Evolutionary conservation across 2,113 vertebrate species (phyloP), one percentile per base, ranked within the genome.

Genomic region (Cyprinodon brontotheroides): DNA sequence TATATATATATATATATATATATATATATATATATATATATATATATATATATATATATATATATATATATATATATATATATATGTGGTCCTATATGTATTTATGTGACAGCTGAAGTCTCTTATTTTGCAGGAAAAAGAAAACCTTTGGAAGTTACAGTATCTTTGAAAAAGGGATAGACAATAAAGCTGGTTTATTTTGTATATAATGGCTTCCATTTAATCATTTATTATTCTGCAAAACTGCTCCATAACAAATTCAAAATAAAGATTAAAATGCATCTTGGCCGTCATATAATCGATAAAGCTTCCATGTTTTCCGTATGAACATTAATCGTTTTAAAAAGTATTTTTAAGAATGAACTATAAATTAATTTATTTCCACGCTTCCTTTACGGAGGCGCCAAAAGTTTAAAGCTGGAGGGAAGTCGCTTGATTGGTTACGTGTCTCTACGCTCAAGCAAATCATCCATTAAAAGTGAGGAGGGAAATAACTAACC

Each of bases 361-460:
- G n/a, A n/a, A 20, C 20, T n/a, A 8, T n/a, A 57, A 57, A 57
- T 68, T 0, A 64, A 22, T 53, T 57, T 10, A 65, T 72, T 70
- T 68, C 10, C 17, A n/a, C 50, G 53, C 20, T 0, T 0, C 1
- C 10, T 41, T 59, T 38, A 0, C 10, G 20, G 39, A 39, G 4
- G 74, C 90, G 89, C 89, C 87, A 80, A 89, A 86, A 36, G 1
- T 81, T 83, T 72, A 14, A 87, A 89, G 87, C 79, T 73, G 81
- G 92, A 92, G 92, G 93, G 93, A 94, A 92, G 22, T 4, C 0
- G 7, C 9, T 11, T 53, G n/a, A 92, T 92, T 93, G 91, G 94
- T 77, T 65, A 37, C 22, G 53, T 61, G 6, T 69, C 12, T 68
- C 65, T 74, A 69, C 86, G 70, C 11, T 71, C 75, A 38, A 11